Conservation (phyloP, 2,888 invertebrate genomes). For the Oscheius sp. region DNA sequence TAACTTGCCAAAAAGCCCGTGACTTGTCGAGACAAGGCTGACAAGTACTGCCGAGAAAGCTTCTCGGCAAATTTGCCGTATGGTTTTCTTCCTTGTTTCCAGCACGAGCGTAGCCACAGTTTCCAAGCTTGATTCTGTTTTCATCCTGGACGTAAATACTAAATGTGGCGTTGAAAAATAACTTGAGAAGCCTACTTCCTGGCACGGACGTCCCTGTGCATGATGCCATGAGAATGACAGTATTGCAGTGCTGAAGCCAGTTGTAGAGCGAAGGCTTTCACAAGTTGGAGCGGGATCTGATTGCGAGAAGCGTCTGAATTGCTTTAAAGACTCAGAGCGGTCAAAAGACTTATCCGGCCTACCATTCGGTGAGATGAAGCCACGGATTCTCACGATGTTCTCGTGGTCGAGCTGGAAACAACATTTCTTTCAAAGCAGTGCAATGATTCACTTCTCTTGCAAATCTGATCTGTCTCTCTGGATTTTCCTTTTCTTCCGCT, state of each 20-base stretch:
- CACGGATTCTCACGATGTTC: neutral
- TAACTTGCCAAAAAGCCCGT: too few species aligned
- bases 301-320: neutral
- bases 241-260: constrained; percentile 4
- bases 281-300: neutral
- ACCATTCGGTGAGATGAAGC: neutral
- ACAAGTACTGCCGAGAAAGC: too few species aligned
- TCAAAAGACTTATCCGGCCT: neutral
- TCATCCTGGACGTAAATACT: constrained; percentile 1
- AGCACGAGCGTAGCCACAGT: neutral
- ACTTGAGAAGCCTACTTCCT: neutral
- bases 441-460: too few species aligned
- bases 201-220: constrained; percentile 7
- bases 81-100: too few species aligned
- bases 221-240: neutral
- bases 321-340: too few species aligned
- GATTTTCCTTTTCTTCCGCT: too few species aligned
- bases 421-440: too few species aligned
- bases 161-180: neutral
- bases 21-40: too few species aligned
- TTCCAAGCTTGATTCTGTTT: too few species aligned
- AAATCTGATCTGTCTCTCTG: too few species aligned
- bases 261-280: neutral
- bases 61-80: too few species aligned
- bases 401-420: neutral